phyloP scores from a whole-genome alignment of 92 coral and sea anemone genomes.

The Epizoanthus stellaris region DNA sequence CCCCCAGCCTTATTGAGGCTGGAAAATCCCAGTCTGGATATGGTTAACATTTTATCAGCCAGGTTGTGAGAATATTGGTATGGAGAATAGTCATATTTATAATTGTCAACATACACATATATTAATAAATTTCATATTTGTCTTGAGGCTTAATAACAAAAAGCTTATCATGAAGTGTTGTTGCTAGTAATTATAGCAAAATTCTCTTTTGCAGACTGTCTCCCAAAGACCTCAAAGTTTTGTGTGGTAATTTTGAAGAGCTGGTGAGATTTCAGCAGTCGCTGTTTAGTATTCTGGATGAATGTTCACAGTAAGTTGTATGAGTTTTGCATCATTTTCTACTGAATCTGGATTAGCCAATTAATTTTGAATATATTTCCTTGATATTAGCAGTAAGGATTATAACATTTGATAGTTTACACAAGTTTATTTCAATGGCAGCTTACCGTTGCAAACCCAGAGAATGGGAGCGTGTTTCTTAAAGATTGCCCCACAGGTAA shows the following conservation, averaged over 20 bases:
- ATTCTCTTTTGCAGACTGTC: conserved; percentile 73
- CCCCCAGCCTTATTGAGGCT: too few relatives aligned
- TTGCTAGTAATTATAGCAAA: neutral
- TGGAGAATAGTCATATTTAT: too few relatives aligned
- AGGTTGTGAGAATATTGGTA: too few relatives aligned
- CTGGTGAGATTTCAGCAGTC: conserved; percentile 92
- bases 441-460: conserved; percentile 89
- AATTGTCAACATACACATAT: too few relatives aligned
- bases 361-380: neutral
- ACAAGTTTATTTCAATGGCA: conserved; percentile 18
- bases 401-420: neutral
- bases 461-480: conserved; percentile 94
- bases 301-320: conserved; percentile 92
- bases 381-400: neutral
- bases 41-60: too few relatives aligned
- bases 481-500: conserved; percentile 94
- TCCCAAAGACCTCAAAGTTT: conserved; percentile 82
- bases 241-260: conserved; percentile 98
- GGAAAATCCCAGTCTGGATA: too few relatives aligned
- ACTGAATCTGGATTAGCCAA: too few relatives aligned
- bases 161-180: too few relatives aligned
- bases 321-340: neutral
- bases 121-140: too few relatives aligned
- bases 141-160: too few relatives aligned
- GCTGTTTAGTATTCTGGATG: conserved; percentile 84